Evolutionary conservation across 2,888 invertebrate species (phyloP).

Genomic region (Chrysodeixis includens): DNA sequence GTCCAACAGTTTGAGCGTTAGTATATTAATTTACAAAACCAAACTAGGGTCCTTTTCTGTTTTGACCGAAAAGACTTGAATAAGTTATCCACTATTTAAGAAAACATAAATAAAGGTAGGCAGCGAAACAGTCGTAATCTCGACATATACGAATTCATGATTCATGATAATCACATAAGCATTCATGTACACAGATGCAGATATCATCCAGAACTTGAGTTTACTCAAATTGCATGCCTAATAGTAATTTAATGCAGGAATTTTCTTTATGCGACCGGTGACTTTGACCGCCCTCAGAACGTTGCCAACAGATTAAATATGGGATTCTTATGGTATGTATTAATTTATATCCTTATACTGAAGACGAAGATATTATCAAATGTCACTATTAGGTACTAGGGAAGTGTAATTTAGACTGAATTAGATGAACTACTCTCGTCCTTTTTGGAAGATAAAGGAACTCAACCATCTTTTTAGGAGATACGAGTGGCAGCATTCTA

Average conservation of each 20-base stretch:
- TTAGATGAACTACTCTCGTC: not conserved
- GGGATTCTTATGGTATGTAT: conserved; percentile 22
- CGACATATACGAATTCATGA: conserved; percentile 9
- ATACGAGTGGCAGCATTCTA: no score
- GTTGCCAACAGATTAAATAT: conserved; percentile 50
- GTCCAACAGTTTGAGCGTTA: no score
- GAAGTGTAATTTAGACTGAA: no score
- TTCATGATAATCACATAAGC: conserved; percentile 18
- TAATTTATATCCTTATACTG: conserved; percentile 7
- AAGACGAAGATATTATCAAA: not conserved
- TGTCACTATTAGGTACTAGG: not conserved
- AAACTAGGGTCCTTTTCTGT: not conserved
- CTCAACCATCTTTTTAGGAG: not conserved
- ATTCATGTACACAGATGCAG: conserved; percentile 32
- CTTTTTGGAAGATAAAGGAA: not conserved
- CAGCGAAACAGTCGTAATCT: conserved; percentile 4
- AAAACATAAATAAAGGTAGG: conserved; percentile 5
- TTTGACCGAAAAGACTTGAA: not conserved
- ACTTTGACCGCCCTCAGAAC: conserved; percentile 41
- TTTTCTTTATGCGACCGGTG: conserved; percentile 40
- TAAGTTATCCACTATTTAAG: not conserved
- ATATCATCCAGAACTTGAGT: conserved; percentile 31
- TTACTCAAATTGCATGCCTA: conserved; percentile 50
- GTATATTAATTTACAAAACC: no score
- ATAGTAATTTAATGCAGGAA: conserved; percentile 58